Evolutionary conservation across 2,113 vertebrate genomes (phyloP).

Genomic region (Cranoglanis bouderius): DNA sequence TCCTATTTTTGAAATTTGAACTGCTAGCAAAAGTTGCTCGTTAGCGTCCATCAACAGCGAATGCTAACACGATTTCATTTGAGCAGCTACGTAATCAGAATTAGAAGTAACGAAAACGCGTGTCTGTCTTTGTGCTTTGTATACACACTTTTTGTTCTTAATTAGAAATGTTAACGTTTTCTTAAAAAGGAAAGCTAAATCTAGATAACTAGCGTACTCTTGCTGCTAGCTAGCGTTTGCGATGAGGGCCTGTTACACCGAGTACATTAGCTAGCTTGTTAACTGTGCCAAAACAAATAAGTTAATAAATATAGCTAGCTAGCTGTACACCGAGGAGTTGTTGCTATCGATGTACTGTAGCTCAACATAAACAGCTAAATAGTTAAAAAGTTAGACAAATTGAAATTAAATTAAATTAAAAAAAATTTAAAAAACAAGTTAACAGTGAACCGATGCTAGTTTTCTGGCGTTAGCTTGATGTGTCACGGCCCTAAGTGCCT

Average conservation of each 20-base stretch:
- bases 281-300: neutral
- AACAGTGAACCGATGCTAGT: neutral
- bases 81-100: neutral
- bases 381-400: neutral
- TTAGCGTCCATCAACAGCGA: neutral
- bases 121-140: neutral
- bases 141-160: neutral
- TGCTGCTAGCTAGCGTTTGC: neutral
- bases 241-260: neutral
- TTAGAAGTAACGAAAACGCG: neutral
- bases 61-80: neutral
- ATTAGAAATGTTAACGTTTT: neutral
- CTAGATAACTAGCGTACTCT: neutral
- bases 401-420: neutral
- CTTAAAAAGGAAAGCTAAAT: neutral
- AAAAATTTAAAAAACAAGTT: too few relatives aligned
- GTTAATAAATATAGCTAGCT: neutral
- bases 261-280: neutral
- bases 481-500: constrained; percentile 39
- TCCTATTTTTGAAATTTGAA: too few relatives aligned
- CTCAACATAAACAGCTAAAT: neutral
- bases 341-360: neutral
- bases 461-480: constrained; percentile 40
- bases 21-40: too few relatives aligned
- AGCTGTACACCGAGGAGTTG: neutral